phyloP scores from a whole-genome alignment of 2,113 vertebrate species.

The Procapra przewalskii region DNA sequence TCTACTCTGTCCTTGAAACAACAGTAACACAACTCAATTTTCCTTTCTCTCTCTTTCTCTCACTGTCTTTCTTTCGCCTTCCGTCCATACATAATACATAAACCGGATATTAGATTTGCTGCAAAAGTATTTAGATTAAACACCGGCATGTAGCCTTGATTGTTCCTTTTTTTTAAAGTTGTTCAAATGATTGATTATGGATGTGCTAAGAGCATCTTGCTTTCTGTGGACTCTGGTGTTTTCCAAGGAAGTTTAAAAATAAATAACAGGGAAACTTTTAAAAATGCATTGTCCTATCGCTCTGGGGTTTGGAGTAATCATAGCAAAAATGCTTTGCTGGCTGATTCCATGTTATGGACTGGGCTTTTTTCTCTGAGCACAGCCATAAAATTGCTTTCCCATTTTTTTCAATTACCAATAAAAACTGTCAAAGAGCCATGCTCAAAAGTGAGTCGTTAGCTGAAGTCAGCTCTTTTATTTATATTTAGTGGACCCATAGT shows the following conservation, averaged over 20 bases:
- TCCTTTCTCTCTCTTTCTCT: background rate
- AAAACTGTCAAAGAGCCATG: constrained; percentile 53
- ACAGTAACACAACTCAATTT: background rate
- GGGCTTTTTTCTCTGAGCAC: constrained; percentile 52
- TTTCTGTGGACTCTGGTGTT: background rate
- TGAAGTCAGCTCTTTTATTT: constrained; percentile 76
- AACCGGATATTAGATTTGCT: background rate
- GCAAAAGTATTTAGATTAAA: background rate
- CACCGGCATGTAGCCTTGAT: background rate
- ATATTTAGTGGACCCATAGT: constrained; percentile 54
- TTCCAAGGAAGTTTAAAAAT: constrained; percentile 45
- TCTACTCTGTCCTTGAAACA: background rate
- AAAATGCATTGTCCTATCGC: background rate
- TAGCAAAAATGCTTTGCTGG: constrained; percentile 57
- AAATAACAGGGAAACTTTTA: constrained; percentile 56
- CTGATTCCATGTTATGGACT: constrained; percentile 61
- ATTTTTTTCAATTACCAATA: constrained; percentile 54
- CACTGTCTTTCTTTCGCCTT: too few species aligned
- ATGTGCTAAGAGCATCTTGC: background rate
- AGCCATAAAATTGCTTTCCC: constrained; percentile 59
- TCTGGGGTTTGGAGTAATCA: constrained; percentile 53
- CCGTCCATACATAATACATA: background rate
- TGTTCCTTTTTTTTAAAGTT: background rate
- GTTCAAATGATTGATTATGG: background rate
- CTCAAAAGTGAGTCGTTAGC: constrained; percentile 58